phyloP scores from a whole-genome alignment of 2,797 vertebrate genomes.

The Diplodus puntazzo region DNA sequence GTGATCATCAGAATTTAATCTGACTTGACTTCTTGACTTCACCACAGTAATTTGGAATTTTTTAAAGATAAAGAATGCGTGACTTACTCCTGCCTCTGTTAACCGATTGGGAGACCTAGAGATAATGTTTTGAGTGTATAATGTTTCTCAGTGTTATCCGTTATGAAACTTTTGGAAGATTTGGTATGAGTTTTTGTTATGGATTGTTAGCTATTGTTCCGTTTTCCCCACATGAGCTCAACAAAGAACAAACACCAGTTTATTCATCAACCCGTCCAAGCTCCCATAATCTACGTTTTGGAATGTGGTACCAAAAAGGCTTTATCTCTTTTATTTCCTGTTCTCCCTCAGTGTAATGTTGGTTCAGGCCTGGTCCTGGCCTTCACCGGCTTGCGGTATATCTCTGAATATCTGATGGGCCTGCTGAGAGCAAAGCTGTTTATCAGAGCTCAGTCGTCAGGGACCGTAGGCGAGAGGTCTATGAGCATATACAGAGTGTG shows the following conservation, averaged over 20 bases:
- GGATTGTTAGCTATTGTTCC: too few species aligned
- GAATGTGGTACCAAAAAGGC: slow-evolving; percentile 24
- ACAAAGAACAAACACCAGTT: slow-evolving; percentile 1
- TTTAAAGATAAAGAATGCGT: too few species aligned
- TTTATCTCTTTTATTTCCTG: slow-evolving; percentile 36
- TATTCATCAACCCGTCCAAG: neutral
- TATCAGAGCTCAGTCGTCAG: slow-evolving; percentile 52
- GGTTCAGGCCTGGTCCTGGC: slow-evolving; percentile 27
- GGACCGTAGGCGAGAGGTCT: slow-evolving; percentile 24
- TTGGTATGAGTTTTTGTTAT: neutral
- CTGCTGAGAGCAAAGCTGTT: slow-evolving; percentile 66
- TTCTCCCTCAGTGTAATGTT: slow-evolving; percentile 5
- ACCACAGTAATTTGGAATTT: too few species aligned
- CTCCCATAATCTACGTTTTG: slow-evolving; percentile 36
- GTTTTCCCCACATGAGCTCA: neutral
- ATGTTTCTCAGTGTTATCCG: neutral
- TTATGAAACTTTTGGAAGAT: neutral
- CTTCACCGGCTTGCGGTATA: slow-evolving; percentile 36
- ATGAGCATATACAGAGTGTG: slow-evolving; percentile 11
- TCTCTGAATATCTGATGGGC: slow-evolving; percentile 66
- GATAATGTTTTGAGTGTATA: neutral
- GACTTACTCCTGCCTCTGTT: neutral
- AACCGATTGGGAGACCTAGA: neutral
- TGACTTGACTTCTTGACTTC: too few species aligned
- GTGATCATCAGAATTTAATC: too few species aligned